Evolutionary conservation across 2,113 vertebrate species (phyloP).

Genomic region (Fulmarus glacialis): DNA sequence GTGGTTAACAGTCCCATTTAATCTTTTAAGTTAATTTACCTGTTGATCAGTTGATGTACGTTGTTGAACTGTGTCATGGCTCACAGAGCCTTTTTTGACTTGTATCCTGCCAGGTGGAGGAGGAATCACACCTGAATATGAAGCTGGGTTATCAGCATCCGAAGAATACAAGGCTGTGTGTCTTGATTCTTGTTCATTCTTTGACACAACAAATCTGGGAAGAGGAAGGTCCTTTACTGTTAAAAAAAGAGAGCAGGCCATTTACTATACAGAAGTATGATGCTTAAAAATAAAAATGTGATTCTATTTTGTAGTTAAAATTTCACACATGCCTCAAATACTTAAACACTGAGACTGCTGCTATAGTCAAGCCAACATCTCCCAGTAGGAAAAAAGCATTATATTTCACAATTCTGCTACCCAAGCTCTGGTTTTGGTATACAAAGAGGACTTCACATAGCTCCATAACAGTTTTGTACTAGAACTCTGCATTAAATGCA

Average conservation of each 20-base stretch:
- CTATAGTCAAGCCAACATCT: not conserved
- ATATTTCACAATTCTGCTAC: not conserved
- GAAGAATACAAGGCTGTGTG: slow-evolving; percentile 86
- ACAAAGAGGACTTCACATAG: not conserved
- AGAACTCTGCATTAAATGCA: not conserved
- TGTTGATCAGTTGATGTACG: slow-evolving; percentile 86
- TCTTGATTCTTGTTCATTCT: slow-evolving; percentile 92
- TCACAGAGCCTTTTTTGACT: slow-evolving; percentile 90
- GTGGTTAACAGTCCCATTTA: not conserved
- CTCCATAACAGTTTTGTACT: not conserved
- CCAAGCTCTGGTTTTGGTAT: not conserved
- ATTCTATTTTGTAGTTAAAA: not conserved
- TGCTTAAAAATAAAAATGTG: not conserved
- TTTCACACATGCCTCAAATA: not conserved
- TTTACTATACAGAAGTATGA: not conserved
- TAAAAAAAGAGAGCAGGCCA: not conserved
- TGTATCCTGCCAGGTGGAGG: slow-evolving; percentile 90
- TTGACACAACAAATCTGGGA: slow-evolving; percentile 91
- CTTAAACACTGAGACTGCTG: not conserved
- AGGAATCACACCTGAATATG: slow-evolving; percentile 92
- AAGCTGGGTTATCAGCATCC: slow-evolving; percentile 89
- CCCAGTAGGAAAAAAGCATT: not conserved
- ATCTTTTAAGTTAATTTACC: slow-evolving; percentile 71
- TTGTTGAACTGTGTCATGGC: slow-evolving; percentile 88
- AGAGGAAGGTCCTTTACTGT: slow-evolving; percentile 95